Percentiles rank a stretch among this genome's conserved stretches.
Evolutionary conservation across 1,140 invertebrate genomes (phyloP).

Genomic region (Euborellia annulipes): DNA sequence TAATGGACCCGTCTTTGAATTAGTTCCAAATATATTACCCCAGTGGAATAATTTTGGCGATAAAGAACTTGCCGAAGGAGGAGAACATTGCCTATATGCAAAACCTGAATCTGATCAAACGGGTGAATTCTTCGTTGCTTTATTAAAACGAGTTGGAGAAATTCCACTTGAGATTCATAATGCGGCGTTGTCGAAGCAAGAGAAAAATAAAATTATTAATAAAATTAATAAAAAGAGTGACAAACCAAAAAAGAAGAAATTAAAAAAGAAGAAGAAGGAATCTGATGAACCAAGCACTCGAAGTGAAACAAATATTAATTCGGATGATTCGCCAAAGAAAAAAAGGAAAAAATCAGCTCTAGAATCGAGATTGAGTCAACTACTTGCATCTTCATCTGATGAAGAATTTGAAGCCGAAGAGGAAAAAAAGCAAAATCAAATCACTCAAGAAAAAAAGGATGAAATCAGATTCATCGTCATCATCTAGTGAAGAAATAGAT

Average conservation of each 20-base stretch:
- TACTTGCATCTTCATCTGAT: constrained; percentile 7
- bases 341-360: no score
- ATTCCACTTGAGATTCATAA: no score
- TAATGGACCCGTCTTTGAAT: background rate
- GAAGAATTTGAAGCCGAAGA: constrained; percentile 14
- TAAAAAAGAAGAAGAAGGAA: background rate
- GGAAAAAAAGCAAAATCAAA: constrained; percentile 2
- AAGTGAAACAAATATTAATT: constrained; percentile 3
- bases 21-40: no score
- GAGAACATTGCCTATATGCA: constrained; percentile 55
- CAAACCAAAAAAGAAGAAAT: background rate
- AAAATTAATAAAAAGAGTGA: constrained; percentile 6
- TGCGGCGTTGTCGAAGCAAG: background rate
- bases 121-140: constrained; percentile 88
- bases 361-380: no score
- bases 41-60: no score
- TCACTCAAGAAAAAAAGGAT: constrained; percentile 1
- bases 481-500: constrained; percentile 1
- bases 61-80: no score
- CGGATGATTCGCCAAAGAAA: constrained; percentile 14
- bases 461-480: no score
- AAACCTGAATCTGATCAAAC: constrained; percentile 57
- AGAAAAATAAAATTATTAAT: no score
- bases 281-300: constrained; percentile 14
- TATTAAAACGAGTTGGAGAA: constrained; percentile 49